Evolutionary conservation across 2,888 invertebrate genomes (phyloP).

Genomic region (Agelastica alni): DNA sequence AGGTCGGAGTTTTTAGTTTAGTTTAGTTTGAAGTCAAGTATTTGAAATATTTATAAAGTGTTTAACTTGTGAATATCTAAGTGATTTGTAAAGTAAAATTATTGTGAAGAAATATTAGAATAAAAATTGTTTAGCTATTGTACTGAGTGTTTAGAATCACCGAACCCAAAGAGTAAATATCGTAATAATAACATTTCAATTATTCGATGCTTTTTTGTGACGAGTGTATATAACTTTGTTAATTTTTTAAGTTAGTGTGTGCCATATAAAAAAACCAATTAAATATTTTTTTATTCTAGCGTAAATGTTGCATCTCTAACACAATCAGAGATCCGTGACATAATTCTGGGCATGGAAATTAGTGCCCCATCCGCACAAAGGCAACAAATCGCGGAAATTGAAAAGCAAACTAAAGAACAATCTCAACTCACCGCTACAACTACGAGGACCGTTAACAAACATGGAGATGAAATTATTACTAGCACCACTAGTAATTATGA

Average conservation of each 20-base stretch:
- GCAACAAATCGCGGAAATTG: constrained; percentile 99
- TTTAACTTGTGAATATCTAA: too few species aligned
- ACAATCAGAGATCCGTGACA: constrained; percentile 98
- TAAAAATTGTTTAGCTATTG: too few species aligned
- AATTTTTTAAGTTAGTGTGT: not conserved
- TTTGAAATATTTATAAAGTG: too few species aligned
- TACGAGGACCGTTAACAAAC: constrained; percentile 97
- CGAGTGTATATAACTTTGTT: too few species aligned
- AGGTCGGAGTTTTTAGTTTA: too few species aligned
- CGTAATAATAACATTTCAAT: too few species aligned
- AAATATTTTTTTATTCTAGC: constrained; percentile 56
- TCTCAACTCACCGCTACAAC: constrained; percentile 98
- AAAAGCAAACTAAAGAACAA: constrained; percentile 99
- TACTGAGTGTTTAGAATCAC: too few species aligned
- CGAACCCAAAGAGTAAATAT: too few species aligned
- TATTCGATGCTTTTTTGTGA: too few species aligned
- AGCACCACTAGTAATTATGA: constrained; percentile 99
- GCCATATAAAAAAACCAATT: not conserved
- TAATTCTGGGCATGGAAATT: constrained; percentile 99
- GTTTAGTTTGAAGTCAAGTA: too few species aligned
- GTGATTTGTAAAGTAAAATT: too few species aligned
- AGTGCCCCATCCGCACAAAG: constrained; percentile 98
- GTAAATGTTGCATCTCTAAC: constrained; percentile 99
- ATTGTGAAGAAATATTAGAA: too few species aligned
- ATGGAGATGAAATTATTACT: constrained; percentile 99